Base-by-base conservation (phyloP, 2,113 vertebrate genomes). In the Mus pahari region DNA sequence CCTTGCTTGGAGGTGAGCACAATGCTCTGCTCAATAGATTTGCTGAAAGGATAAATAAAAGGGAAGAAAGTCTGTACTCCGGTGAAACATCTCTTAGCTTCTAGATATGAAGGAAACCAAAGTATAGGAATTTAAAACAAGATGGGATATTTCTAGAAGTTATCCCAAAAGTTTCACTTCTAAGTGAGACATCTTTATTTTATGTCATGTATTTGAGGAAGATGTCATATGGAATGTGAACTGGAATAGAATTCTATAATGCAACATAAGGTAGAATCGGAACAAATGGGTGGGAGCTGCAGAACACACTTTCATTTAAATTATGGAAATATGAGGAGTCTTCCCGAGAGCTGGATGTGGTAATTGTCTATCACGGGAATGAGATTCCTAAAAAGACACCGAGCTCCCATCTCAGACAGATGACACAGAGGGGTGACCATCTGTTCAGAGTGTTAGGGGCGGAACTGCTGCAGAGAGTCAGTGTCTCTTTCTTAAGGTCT, bases 331-430 rank as follows among this genome's bases (percentile, higher is more conserved):
- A 31, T 81, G 82, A 89, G 88, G 78, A 58, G 66, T 90, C 86
- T 91, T 94, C 91, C 91, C 82, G 91, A 89, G 90, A 75, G 66
- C 75, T 33, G 64, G 90, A 86, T 62, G 55, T 64, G 84, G 88
- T 90, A 89, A 86, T 95, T 92, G 86, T 92, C 91, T 96, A 62
- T 88, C 60, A 89, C 31, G 36, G 82, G 73, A 89, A 75, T 83
- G 94, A 73, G 82, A 91, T 96, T 97, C 91, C 91, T 97, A 88
- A 95, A 97, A 96, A 94, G 93, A 82, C 70, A 60, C 79, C 36
- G 71, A 39, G 60, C n/a, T 42, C 33, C 81, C 33, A 19, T 79
- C 74, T 66, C 58, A 92, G 86, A 90, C 81, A 42, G 17, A 86
- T 92, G 86, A 82, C 91, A 73, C 94, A 92, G 91, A 82, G 94